Evolutionary conservation across 2,113 vertebrate genomes (phyloP), one percentile per base, ranked within the genome.

Genomic region (Martes martes): DNA sequence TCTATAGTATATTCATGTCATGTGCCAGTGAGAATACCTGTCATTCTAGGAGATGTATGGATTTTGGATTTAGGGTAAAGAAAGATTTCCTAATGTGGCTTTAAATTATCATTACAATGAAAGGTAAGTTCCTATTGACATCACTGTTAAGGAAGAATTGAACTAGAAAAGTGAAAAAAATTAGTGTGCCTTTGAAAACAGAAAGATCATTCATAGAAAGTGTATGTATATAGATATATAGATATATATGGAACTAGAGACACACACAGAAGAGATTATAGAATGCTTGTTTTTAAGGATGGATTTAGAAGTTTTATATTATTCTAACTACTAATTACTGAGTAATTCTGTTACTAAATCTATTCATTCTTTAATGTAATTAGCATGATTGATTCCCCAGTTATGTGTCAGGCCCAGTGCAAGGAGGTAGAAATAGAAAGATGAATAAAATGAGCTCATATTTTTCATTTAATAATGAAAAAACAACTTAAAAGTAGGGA

Each of bases 21-120:
- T 80, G 24, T 89, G 71, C 52, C 84, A 94, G 47, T 88, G 28
- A 96, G 47, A 89, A 91, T 1, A 23, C 16, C 47, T 73, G 65
- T 19, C 79, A 69, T 83, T 94, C 31, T 96, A 57, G 63, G 83
- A 96, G 45, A n/a, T 50, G 31, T 16, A 50, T 85, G 55, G 59
- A 87, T 13, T 93, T 65, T 74, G 93, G 79, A 52, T 26, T 74
- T 81, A 33, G 23, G 21, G 16, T 42, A 82, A 74, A 81, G 11
- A 73, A 4, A 95, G 2, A 78, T 78, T 76, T 45, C 19, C 42
- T 57, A 93, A 94, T 33, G 33, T 78, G 36, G 14, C 7, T 91
- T 95, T 87, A 92, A 91, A 76, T 98, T 76, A 80, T 0, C 69
- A 23, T 81, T 94, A 55, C 76, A 4, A 85, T 87, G 36, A 63